Base-by-base conservation (phyloP, 2,797 vertebrate species). In the Diglossa cyanea region DNA sequence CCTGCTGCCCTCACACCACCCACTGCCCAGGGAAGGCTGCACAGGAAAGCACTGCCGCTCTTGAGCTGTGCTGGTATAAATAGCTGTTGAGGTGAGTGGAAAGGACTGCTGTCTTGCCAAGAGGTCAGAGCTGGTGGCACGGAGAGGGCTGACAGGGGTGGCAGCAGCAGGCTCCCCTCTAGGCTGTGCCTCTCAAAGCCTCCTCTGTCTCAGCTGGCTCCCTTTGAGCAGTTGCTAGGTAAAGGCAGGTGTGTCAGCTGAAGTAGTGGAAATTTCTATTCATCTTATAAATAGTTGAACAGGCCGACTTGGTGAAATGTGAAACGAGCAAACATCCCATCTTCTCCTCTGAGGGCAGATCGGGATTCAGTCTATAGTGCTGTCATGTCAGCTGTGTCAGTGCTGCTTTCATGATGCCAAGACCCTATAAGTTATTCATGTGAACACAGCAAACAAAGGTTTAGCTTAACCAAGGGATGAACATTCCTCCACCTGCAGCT, bases 221-320 rank as follows among this genome's bases (percentile, higher is more conserved):
- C 78, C 74, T 96, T 95, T 53, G 92, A 96, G 94, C 94, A 94
- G 94, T 97, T 99, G 98, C 98, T 98, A 95, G 97, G 97, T 98
- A 98, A 96, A 96, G 97, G 97, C 92, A 97, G 97, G 97, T 97
- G 95, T 97, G 96, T 97, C 97, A 94, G 95, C 91, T 98, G 98
- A 98, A 98, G 98, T 98, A 98, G 98, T 99, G 99, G 99, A 99
- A 99, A 98, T 98, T 98, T 96, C 96, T 97, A 96, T 98, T 98
- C 98, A 98, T 94, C 98, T 99, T 98, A 99, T 99, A 98, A 99
- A 99, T 99, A 99, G 98, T 99, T 98, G 97, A 99, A 95, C 71
- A 98, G 96, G 95, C 79, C 90, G 47, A 98, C 98, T 98, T 98
- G 97, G 98, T 98, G 99, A 99, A 99, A 99, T 96, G 96, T 97